Base-by-base conservation (phyloP, 2,797 vertebrate species). In the Scomberomorus guttatus region DNA sequence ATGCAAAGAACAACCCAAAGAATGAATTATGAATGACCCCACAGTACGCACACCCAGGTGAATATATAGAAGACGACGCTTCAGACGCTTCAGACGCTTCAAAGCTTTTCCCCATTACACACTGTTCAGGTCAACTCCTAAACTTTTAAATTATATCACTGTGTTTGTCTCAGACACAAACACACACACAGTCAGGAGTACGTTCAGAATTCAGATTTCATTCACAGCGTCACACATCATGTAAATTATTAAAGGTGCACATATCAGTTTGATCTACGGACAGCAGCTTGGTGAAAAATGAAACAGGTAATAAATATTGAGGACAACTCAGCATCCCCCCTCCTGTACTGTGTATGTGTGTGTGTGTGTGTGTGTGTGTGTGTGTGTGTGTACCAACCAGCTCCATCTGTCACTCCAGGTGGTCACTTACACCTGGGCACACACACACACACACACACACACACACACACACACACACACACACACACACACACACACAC, bases 381-480 rank as follows among this genome's bases (percentile, higher is more conserved):
- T 57, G 82, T 46, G 60, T 62, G 61, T 62, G 58, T 65, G 62
- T 7, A 61, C 32, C 55, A 54, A 76, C 17, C 39, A 52, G 46
- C 65, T 76, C 83, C 83, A 86, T 83, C 84, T 88, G 86, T 84
- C 83, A 77, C 65, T 84, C 77, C 86, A 86, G 82, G 84, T 86
- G 82, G 72, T 63, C 72, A 9, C 57, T 50, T 14, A 69, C 80
- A 83, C 63, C 59, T 57, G 22, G 5, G 13, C 57, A 24, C 24
- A 52, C 34, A 42, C 65, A 52, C 64, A 76, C 56, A 39, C 56
- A 54, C 46, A 76, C 63, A 52, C 46, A 32, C 18, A 29, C 37
- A 70, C 34, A 29, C 65, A 52, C 64, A 76, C 56, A 39, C 48
- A 52, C 46, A 75, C 63, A 66, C 44, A 32, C 25, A n/a, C n/a